Percentiles rank a stretch among this genome's conserved stretches.
These are phyloP conservation scores for Leiothrix lutea DNA, from an alignment of 2,113 vertebrate genomes.

Conservation along the genomic window DNA sequence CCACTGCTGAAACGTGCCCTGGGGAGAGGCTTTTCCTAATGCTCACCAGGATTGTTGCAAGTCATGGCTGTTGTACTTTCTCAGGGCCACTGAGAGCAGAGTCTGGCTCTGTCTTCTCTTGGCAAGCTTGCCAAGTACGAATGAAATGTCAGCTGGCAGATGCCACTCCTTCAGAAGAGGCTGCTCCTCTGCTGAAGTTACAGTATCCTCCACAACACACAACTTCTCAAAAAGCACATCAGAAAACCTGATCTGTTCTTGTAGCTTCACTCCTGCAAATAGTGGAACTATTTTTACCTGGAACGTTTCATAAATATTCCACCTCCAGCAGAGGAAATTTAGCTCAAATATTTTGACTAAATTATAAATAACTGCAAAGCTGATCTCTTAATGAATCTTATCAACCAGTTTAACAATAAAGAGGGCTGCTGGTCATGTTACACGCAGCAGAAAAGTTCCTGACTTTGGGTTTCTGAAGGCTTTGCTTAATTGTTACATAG, in stretches of 20 bases:
- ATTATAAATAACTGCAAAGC: slow-evolving; percentile 9
- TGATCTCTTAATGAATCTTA: not conserved
- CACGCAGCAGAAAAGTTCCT: not conserved
- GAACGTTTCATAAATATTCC: slow-evolving; percentile 30
- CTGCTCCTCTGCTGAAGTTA: not conserved
- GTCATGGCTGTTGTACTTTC: not conserved
- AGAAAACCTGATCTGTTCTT: not conserved
- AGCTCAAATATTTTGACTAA: slow-evolving; percentile 45
- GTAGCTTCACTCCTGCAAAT: not conserved
- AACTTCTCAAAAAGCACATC: not conserved
- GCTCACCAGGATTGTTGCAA: not conserved
- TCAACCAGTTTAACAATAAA: not conserved
- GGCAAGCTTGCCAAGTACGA: not conserved
- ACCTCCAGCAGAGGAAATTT: slow-evolving; percentile 16
- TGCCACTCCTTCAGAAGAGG: not conserved
- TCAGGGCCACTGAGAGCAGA: not conserved
- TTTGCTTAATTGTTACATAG: not conserved
- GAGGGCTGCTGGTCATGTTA: not conserved
- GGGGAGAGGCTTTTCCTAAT: not conserved
- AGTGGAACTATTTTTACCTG: slow-evolving; percentile 34
- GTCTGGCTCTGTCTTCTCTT: not conserved
- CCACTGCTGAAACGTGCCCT: not conserved
- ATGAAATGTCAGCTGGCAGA: not conserved
- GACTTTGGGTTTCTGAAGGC: not conserved
- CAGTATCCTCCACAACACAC: not conserved